A percentile compares a stretch with the other conserved stretches of the same genome.
Conservation (phyloP, 2,113 vertebrate genomes). For the Tricholaema leucomelas region DNA sequence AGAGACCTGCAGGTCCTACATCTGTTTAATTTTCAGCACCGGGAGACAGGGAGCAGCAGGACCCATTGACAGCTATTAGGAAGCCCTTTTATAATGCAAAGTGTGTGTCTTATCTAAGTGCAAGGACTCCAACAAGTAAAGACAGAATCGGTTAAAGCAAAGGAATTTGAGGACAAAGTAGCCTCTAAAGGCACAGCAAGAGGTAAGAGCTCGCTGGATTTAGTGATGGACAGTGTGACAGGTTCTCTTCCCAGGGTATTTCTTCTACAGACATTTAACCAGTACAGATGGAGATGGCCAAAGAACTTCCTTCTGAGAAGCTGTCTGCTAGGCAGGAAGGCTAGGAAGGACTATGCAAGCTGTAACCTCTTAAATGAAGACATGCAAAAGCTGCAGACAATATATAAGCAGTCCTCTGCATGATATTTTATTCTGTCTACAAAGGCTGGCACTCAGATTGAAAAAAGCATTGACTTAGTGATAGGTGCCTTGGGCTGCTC, state of each 20-base stretch:
- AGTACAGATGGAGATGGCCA: background rate
- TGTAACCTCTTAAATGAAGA: background rate
- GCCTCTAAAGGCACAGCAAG: conserved; percentile 53
- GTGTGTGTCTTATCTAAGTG: conserved; percentile 33
- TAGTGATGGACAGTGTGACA: background rate
- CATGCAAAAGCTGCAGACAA: background rate
- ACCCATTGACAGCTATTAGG: conserved; percentile 22
- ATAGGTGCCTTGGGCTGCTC: background rate
- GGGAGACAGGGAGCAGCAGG: conserved; percentile 42
- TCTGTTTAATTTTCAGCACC: conserved; percentile 53
- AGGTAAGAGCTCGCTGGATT: background rate
- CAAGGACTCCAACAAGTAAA: conserved; percentile 19
- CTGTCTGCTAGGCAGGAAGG: background rate
- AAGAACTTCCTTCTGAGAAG: background rate
- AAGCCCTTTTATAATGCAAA: conserved; percentile 58
- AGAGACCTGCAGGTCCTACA: conserved; percentile 30
- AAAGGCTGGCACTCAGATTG: background rate
- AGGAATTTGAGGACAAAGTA: conserved; percentile 37
- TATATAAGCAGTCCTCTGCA: background rate
- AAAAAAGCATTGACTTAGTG: background rate
- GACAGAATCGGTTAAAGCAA: conserved; percentile 32
- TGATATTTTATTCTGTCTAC: background rate
- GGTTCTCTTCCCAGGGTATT: conserved; percentile 8
- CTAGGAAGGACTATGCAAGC: background rate
- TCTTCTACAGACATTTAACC: background rate